Conservation (phyloP, 2,797 vertebrate genomes). For the Galagoides demidoff region DNA sequence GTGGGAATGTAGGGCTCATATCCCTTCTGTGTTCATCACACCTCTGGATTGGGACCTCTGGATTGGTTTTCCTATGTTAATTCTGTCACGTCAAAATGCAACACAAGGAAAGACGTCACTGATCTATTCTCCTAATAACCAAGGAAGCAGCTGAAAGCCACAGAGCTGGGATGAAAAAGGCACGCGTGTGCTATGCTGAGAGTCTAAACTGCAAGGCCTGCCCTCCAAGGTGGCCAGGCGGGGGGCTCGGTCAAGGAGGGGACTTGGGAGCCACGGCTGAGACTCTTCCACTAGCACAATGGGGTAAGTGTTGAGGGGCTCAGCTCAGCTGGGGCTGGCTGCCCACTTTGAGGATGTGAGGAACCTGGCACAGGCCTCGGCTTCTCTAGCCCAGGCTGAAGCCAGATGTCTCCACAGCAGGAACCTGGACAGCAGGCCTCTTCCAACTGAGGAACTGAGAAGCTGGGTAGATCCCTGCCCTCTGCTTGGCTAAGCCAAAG, state of each 20-base stretch:
- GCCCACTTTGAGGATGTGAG: not conserved
- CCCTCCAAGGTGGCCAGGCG: not conserved
- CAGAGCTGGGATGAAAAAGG: not conserved
- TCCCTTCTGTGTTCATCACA: not conserved
- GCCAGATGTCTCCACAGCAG: accelerated
- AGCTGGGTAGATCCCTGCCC: not conserved
- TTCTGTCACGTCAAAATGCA: conserved; percentile 55
- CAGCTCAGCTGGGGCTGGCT: not conserved
- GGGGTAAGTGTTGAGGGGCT: not conserved
- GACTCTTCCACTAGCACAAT: accelerated
- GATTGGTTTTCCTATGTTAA: conserved; percentile 9
- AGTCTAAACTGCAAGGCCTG: not conserved
- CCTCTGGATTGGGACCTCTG: not conserved
- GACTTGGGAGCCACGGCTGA: not conserved
- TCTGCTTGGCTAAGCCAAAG: accelerated
- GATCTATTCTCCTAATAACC: not conserved
- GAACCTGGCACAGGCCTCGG: not conserved
- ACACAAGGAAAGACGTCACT: not conserved
- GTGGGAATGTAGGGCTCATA: not conserved
- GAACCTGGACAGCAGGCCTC: not conserved
- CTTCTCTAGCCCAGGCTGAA: not conserved
- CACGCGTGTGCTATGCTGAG: no score
- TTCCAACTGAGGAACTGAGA: not conserved
- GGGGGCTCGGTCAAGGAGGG: not conserved
- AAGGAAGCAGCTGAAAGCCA: not conserved